These are phyloP conservation scores for Lottia scabra DNA, from an alignment of 2,888 invertebrate species.

Conservation along the genomic window DNA sequence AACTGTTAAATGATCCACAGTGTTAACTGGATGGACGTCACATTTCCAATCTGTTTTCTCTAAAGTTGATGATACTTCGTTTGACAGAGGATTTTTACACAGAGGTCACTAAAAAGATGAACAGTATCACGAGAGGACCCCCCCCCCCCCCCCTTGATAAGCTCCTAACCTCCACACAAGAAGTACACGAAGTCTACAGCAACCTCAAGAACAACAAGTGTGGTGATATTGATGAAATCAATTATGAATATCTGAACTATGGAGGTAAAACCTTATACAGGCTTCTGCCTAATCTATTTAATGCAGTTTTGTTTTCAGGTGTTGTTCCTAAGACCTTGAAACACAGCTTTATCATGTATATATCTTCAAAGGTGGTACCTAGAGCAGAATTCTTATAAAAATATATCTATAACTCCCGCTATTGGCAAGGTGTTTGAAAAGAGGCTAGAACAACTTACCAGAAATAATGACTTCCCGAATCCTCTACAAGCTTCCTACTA, in stretches of 20 bases:
- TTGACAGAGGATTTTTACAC: not conserved
- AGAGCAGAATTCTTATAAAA: slow-evolving; percentile 3
- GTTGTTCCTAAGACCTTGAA: slow-evolving; percentile 1
- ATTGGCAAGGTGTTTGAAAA: slow-evolving; percentile 12
- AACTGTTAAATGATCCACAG: not conserved
- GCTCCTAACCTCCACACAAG: not conserved
- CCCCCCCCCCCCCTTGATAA: not conserved
- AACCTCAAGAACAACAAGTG: not conserved
- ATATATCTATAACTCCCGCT: slow-evolving; percentile 7
- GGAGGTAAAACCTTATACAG: not conserved
- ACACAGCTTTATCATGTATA: slow-evolving; percentile 5
- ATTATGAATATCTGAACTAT: not conserved
- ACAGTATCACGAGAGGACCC: not conserved
- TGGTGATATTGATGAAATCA: not conserved
- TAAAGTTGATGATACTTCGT: no score
- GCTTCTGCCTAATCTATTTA: not conserved
- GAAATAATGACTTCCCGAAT: no score
- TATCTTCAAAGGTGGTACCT: slow-evolving; percentile 11
- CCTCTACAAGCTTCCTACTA: no score
- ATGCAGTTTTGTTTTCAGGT: not conserved
- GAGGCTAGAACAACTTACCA: no score
- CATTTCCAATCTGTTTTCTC: not conserved
- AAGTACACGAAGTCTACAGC: not conserved
- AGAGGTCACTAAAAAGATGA: not conserved
- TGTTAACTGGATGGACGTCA: not conserved